Base-by-base conservation (phyloP, 2,797 vertebrate genomes). In the Mormyrus hasselquistii region DNA sequence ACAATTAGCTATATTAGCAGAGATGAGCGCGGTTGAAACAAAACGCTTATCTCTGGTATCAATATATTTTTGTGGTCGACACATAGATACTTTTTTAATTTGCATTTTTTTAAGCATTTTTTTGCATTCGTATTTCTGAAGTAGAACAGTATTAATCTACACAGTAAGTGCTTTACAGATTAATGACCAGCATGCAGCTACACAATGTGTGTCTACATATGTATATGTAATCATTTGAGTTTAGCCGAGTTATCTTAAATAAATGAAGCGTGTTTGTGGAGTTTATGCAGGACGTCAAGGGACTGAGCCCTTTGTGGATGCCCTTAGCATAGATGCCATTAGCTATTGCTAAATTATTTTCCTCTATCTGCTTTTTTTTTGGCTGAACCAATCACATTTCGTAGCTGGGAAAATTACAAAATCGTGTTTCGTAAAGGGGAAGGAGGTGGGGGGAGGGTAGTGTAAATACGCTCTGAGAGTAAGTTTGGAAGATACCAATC, bases 141-240 rank as follows among this genome's bases (percentile, higher is more conserved):
- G 59, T 85, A 41, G 82, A 89, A 50, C 25, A 83, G 47, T 53
- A 62, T 86, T 59, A 73, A 73, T 69, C 83, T 89, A 84, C 90
- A 94, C 92, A 94, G 90, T 90, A 29, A 93, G 89, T 88, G 89
- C 90, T 93, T 91, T 93, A 94, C 91, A 93, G 90, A 90, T 89
- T 89, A 92, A 92, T 90, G 86, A 92, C 91, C 90, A 93, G 93
- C 94, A 94, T 95, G 94, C 95, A 94, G 62, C 86, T 92, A 89
- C 5, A 91, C 91, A 57, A 38, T 84, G 22, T 86, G 89, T 4
- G 79, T 82, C 19, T 50, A 34, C 57, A 53, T 50, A 84, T 65
- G 44, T 91, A 88, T 91, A 84, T 92, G 89, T 92, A 50, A 59
- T 87, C 41, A 12, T 62, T 87, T 47, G 29, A 69, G 86, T 87